Evolutionary conservation across 2,888 invertebrate genomes (phyloP), one percentile per base, ranked within the genome.

Genomic region (Luperina testacea): DNA sequence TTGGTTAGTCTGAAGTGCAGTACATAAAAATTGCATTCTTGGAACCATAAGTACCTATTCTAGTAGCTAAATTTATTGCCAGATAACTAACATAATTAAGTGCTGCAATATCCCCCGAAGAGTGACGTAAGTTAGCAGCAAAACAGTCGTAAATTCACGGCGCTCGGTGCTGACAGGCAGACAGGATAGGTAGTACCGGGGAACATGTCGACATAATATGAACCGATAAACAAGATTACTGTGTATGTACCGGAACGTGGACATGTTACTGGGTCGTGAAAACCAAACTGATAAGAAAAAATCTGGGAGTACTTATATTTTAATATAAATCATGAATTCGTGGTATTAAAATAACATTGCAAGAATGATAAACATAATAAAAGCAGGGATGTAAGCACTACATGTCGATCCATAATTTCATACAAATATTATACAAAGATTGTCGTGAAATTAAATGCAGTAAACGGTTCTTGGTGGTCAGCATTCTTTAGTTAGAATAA

Each of bases 171-270:
- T 84, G 38, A 38, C 38, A 38, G 38, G 84, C 45, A 11, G 11
- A 86, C 84, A 83, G 85, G 69, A 77, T 70, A 69, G 72, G 72
- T 51, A 69, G 75, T 59, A 68, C 70, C 77, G 72, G 87, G 61
- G 72, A 68, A 71, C 83, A 86, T 85, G 90, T 91, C 90, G 90
- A 92, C 91, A 91, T 90, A 84, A 91, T 90, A 84, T 88, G 88
- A 82, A 80, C 86, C 87, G 89, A 91, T 93, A 92, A 92, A 92
- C 90, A 86, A 91, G 91, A 92, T 93, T 91, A 91, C 87, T 81
- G 84, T 83, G 77, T 83, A 68, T 72, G 71, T 78, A 77, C 57
- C 63, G 72, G 45, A 73, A 74, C 73, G 61, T 75, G 57, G 69
- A 11, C 57, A 59, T 59, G 48, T 70, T 65, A 76, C 69, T 65